These are phyloP conservation scores for Drosophila paulistorum DNA, from an alignment of 1,140 invertebrate genomes.

Conservation along the genomic window DNA sequence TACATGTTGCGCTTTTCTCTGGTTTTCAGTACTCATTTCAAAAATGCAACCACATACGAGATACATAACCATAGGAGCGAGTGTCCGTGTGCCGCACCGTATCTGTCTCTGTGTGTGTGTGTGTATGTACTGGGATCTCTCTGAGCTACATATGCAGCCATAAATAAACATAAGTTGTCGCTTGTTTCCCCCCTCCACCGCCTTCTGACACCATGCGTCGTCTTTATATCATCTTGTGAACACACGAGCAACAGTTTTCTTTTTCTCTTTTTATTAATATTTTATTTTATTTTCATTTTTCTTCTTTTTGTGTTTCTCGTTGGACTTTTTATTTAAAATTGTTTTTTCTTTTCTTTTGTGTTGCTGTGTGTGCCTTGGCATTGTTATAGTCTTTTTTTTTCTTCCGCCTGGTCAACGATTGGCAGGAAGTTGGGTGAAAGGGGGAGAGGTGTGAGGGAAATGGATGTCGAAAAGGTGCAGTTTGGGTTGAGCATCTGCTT, in stretches of 20 bases:
- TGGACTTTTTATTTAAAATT: not conserved
- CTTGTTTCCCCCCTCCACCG: conserved; percentile 43
- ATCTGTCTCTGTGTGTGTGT: conserved; percentile 9
- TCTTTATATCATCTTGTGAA: conserved; percentile 27
- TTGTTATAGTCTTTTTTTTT: conserved; percentile 5
- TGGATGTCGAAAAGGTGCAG: conserved; percentile 5
- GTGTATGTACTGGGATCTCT: conserved; percentile 18
- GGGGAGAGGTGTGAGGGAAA: not conserved
- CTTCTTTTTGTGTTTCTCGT: not conserved
- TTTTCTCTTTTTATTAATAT: conserved; percentile 6
- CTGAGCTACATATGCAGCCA: conserved; percentile 54
- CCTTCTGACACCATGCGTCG: not conserved
- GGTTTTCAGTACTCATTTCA: conserved; percentile 2
- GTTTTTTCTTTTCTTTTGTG: not conserved
- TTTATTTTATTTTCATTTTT: not conserved
- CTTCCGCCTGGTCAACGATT: conserved; percentile 4
- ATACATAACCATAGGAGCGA: not conserved
- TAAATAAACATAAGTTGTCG: conserved; percentile 75
- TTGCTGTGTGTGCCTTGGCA: not conserved
- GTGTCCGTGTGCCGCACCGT: not conserved
- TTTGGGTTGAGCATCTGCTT: conserved; percentile 6
- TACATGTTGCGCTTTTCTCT: conserved; percentile 60
- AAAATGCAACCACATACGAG: conserved; percentile 9
- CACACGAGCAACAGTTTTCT: conserved; percentile 53
- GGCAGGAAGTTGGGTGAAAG: not conserved